phyloP scores from a whole-genome alignment of 1,140 invertebrate species.

The Lepidurus arcticus region DNA sequence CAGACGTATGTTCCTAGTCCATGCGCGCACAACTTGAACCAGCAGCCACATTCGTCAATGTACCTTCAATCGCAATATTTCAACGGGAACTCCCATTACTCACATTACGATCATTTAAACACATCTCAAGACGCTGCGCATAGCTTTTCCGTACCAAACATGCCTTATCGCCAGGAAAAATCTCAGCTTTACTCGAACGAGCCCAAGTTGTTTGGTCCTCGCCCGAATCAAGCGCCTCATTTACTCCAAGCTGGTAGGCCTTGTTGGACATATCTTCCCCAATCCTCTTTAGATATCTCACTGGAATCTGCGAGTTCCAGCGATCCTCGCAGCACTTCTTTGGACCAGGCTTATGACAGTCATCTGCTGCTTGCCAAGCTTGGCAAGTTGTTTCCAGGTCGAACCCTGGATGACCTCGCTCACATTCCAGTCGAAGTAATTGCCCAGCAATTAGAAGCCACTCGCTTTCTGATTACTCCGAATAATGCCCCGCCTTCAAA shows the following conservation, averaged over 20 bases:
- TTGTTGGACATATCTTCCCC: neutral
- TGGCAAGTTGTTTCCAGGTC: neutral
- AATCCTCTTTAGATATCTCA: neutral
- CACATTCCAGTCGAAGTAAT: neutral
- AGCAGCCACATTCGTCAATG: neutral
- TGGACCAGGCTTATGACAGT: neutral
- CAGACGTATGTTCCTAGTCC: neutral
- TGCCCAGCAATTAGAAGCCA: neutral
- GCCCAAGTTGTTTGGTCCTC: neutral
- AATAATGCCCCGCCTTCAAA: neutral
- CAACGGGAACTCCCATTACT: neutral
- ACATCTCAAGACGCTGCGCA: neutral
- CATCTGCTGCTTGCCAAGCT: slow-evolving; percentile 1
- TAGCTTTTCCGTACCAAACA: neutral
- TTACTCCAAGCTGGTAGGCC: neutral
- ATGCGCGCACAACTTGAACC: neutral
- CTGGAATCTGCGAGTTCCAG: neutral
- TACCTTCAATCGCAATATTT: neutral
- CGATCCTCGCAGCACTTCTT: neutral
- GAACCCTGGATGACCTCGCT: neutral
- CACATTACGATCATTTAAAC: neutral
- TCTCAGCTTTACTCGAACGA: neutral
- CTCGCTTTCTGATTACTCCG: neutral
- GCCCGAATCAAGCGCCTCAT: neutral
- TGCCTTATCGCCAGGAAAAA: neutral